Base-by-base conservation (phyloP, 2,888 invertebrate species). In the Epistrophe eligans region DNA sequence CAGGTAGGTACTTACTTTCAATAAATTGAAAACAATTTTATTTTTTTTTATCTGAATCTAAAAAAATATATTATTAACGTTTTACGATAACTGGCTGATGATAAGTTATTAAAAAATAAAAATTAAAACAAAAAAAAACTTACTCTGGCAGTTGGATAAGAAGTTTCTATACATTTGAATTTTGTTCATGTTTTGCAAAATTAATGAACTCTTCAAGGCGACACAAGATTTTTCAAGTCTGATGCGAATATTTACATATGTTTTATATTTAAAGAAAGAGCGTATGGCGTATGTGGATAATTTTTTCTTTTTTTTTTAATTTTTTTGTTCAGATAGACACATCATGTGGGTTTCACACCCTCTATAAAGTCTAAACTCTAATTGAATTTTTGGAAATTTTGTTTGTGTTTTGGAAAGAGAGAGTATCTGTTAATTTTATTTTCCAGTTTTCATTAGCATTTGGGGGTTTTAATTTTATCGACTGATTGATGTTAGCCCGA, bases 211-310 rank as follows among this genome's bases (percentile, higher is more conserved):
- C 40, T 66, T 73, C 48, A 55, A 55, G 74, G 17, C 50, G 52
- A 67, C 24, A 52, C 38, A 70, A 52, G 60, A 79, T 24, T 10
- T 50, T 60, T 43, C 28, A 0, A 10, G 52, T 66, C 62, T 66
- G 35, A 35, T 35, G 55, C 15, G 7, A 52, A 55, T 40, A 24
- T 55, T 66, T 35, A 35, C 35, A 71, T 35, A 57, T 24, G 40
- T 11, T 17, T 9, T 4, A 35, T 13, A 32, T 35, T 4, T n/a
- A n/a, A n/a, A n/a, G n/a, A 19, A 24, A 52, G 15, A 17, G 55
- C 58, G 77, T 82, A 77, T 77, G 77, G 81, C 81, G 81, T 82
- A 77, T 82, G 72, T 66, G 71, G 38, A 82, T 77, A 58, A 24
- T 79, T 62, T 77, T 62, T 58, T 38, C 19, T 64, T 66, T 40